A percentile compares a stretch with the other conserved stretches of the same genome.
These are phyloP conservation scores for Chiridota heheva DNA, from an alignment of 35 echinoderm and acorn worm genomes.

Conservation along the genomic window DNA sequence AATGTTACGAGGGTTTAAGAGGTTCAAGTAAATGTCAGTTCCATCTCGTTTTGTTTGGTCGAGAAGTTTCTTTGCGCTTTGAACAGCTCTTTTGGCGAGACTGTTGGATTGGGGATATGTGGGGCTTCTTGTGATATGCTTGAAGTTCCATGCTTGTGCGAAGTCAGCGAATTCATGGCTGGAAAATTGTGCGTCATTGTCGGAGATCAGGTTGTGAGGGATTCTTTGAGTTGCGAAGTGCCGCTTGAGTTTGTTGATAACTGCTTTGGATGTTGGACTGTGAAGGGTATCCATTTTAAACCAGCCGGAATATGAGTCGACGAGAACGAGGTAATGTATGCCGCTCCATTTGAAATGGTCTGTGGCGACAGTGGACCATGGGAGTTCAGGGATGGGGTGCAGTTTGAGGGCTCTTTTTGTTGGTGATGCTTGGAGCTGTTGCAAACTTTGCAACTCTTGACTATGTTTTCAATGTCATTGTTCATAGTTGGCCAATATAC, in stretches of 20 bases:
- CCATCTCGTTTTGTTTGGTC: constrained; percentile 53
- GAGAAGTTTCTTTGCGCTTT: constrained; percentile 50
- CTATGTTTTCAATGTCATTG: constrained; percentile 40
- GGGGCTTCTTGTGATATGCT: constrained; percentile 63
- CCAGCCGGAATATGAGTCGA: constrained; percentile 61
- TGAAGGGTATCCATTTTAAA: constrained; percentile 55
- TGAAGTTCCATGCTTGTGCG: constrained; percentile 58
- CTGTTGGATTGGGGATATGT: constrained; percentile 57
- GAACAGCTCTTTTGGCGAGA: constrained; percentile 36
- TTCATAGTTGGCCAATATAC: constrained; percentile 51
- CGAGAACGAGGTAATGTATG: constrained; percentile 42
- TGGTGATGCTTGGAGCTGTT: constrained; percentile 33
- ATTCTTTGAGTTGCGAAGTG: constrained; percentile 62
- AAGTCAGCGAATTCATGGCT: constrained; percentile 53
- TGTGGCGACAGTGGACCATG: constrained; percentile 41
- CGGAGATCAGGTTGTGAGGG: constrained; percentile 45
- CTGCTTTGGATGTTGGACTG: neutral
- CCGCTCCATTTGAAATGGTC: constrained; percentile 63
- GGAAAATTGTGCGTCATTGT: constrained; percentile 64
- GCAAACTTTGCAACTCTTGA: constrained; percentile 34
- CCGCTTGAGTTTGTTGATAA: constrained; percentile 39
- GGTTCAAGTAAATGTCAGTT: constrained; percentile 38
- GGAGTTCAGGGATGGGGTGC: constrained; percentile 33
- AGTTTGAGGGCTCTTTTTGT: constrained; percentile 52
- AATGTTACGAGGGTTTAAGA: constrained; percentile 49